Percentiles rank a stretch among this genome's conserved stretches.
Conservation (phyloP, 2,113 vertebrate species). For the Electrona antarctica region DNA sequence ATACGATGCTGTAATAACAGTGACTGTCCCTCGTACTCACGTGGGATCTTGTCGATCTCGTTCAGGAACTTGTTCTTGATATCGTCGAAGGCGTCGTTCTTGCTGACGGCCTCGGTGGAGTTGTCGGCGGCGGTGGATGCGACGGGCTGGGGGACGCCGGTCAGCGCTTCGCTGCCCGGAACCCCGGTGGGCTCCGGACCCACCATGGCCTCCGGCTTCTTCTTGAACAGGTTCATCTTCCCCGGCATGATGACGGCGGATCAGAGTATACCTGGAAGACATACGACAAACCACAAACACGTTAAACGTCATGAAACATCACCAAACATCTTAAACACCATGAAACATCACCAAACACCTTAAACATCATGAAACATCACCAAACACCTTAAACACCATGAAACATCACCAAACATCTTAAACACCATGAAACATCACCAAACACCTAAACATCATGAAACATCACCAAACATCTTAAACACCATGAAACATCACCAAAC, state of each 20-base stretch:
- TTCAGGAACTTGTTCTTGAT: slow-evolving; percentile 94
- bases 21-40: slow-evolving; percentile 79
- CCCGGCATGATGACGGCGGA: slow-evolving; percentile 76
- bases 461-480: too few relatives aligned
- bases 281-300: too few relatives aligned
- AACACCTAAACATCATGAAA: too few relatives aligned
- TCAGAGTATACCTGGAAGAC: slow-evolving; percentile 28
- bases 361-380: too few relatives aligned
- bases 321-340: too few relatives aligned
- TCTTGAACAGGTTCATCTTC: slow-evolving; percentile 87
- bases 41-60: slow-evolving; percentile 90
- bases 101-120: slow-evolving; percentile 80
- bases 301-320: too few relatives aligned
- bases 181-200: slow-evolving; percentile 73
- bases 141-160: slow-evolving; percentile 71
- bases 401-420: too few relatives aligned
- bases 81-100: slow-evolving; percentile 86
- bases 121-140: slow-evolving; percentile 79
- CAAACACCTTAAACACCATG: too few relatives aligned
- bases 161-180: slow-evolving; percentile 60
- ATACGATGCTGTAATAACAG: too few relatives aligned
- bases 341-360: too few relatives aligned
- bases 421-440: too few relatives aligned
- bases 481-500: too few relatives aligned
- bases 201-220: slow-evolving; percentile 81